Percentiles rank a stretch among this genome's conserved stretches.
phyloP scores from a whole-genome alignment of 2,888 invertebrate genomes.

The Trachelus troglodyta region DNA sequence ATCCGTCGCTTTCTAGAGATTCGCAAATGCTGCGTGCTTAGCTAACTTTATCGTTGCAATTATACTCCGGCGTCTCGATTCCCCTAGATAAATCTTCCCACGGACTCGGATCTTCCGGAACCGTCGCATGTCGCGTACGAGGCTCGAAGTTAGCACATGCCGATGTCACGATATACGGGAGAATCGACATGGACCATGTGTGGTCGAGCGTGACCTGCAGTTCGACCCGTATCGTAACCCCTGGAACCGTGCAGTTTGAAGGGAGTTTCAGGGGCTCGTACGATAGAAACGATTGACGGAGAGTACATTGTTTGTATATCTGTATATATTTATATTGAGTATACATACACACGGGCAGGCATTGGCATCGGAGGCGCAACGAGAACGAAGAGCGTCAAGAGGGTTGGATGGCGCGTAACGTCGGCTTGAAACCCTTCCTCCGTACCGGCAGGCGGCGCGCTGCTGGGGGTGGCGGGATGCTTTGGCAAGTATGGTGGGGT shows the following conservation, averaged over 20 bases:
- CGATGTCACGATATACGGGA: background rate
- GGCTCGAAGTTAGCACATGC: background rate
- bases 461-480: constrained; percentile 24
- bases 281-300: background rate
- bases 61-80: constrained; percentile 34
- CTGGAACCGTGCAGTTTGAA: background rate
- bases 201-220: constrained; percentile 5
- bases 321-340: background rate
- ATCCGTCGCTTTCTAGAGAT: background rate
- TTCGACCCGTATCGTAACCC: background rate
- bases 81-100: constrained; percentile 31
- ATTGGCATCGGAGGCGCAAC: constrained; percentile 13
- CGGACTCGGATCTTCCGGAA: background rate
- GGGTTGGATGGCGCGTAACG: constrained; percentile 41
- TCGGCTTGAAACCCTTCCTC: constrained; percentile 7
- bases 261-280: background rate
- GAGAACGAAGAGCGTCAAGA: constrained; percentile 22
- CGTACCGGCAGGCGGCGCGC: constrained; percentile 30
- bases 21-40: background rate
- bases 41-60: constrained; percentile 20
- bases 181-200: constrained; percentile 14
- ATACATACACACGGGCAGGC: background rate
- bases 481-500: constrained; percentile 8
- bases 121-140: constrained; percentile 4
- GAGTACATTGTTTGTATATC: background rate